Conservation (phyloP, 2,888 invertebrate species). For the Imbricaverruca yamaguchii region DNA sequence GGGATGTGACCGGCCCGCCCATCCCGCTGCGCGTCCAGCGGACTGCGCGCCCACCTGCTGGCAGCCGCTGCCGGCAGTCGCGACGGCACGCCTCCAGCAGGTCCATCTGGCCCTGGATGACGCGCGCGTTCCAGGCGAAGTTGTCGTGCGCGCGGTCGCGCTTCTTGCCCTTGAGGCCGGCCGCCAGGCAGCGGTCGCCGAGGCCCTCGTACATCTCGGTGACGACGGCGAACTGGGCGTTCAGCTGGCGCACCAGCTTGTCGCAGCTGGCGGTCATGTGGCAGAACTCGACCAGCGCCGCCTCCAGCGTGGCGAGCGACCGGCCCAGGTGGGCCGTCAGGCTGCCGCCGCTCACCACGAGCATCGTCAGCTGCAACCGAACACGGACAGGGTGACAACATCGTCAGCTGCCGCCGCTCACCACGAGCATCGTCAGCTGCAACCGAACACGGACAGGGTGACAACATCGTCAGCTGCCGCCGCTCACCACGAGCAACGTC, state of each 20-base stretch:
- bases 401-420: background rate
- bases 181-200: slow-evolving; percentile 41
- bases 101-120: slow-evolving; percentile 49
- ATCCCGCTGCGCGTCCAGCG: no score
- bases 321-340: slow-evolving; percentile 10
- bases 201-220: slow-evolving; percentile 45
- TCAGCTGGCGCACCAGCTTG: background rate
- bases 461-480: background rate
- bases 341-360: slow-evolving; percentile 17
- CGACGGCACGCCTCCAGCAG: slow-evolving; percentile 46
- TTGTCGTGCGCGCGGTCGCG: slow-evolving; percentile 45
- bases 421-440: slow-evolving; percentile 28
- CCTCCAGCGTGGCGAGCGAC: slow-evolving; percentile 30
- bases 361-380: slow-evolving; percentile 28
- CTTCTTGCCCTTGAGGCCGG: slow-evolving; percentile 47
- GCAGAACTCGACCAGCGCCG: slow-evolving; percentile 34
- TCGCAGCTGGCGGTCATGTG: slow-evolving; percentile 31
- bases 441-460: background rate
- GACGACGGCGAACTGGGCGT: slow-evolving; percentile 34
- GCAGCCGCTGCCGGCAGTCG: slow-evolving; percentile 46
- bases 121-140: slow-evolving; percentile 50
- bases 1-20: no score
- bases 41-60: slow-evolving; percentile 43
- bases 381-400: background rate
- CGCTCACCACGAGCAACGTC: background rate